phyloP scores from a whole-genome alignment of 2,797 vertebrate genomes.

The Enteromius radiatus region DNA sequence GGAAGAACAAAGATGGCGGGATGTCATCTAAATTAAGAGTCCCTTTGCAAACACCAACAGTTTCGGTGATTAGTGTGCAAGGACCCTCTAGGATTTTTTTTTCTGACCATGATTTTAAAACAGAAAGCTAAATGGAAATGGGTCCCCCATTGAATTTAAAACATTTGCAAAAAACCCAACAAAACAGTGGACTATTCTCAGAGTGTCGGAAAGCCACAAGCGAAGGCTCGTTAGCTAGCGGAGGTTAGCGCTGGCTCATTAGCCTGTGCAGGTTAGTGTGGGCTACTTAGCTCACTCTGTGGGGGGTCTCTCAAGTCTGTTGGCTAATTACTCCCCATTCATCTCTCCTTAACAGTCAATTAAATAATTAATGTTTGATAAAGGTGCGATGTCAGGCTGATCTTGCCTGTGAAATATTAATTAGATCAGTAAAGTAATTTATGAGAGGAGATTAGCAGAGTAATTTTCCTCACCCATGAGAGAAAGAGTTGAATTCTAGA shows the following conservation, averaged over 20 bases:
- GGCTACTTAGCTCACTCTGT: constrained; percentile 63
- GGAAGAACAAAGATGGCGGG: background rate
- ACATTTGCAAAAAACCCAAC: too few species aligned
- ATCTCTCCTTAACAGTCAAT: constrained; percentile 82
- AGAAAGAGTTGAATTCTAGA: constrained; percentile 5
- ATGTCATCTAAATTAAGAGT: background rate
- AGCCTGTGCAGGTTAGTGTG: constrained; percentile 39
- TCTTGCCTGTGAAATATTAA: constrained; percentile 83
- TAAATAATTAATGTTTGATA: constrained; percentile 85
- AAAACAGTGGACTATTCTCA: background rate
- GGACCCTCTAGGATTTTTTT: background rate
- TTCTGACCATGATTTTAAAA: background rate
- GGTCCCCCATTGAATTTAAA: too few species aligned
- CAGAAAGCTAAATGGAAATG: background rate
- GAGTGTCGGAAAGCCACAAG: background rate
- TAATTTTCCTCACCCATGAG: constrained; percentile 68
- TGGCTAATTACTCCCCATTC: constrained; percentile 83
- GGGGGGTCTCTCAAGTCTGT: constrained; percentile 74
- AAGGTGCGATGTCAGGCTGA: constrained; percentile 77
- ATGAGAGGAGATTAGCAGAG: constrained; percentile 74
- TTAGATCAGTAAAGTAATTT: constrained; percentile 80
- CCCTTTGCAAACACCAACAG: background rate
- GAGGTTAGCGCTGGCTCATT: constrained; percentile 39
- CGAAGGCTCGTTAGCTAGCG: constrained; percentile 20
- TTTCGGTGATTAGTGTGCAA: background rate